Conservation (phyloP, 2,113 vertebrate species). For the Mobula hypostoma region DNA sequence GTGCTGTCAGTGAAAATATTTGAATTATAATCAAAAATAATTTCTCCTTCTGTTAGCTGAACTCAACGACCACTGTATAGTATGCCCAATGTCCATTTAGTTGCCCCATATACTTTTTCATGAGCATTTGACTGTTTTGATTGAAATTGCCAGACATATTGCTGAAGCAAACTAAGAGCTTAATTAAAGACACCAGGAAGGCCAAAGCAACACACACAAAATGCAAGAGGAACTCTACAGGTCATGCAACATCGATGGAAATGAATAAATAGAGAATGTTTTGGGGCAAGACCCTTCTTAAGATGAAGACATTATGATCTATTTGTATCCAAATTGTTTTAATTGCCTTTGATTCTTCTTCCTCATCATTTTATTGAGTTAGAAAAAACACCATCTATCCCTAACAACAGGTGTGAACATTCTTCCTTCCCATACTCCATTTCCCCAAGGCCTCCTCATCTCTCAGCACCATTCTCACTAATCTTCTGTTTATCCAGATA, state of each 20-base stretch:
- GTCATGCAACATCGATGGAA: too few relatives aligned
- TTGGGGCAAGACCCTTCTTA: too few relatives aligned
- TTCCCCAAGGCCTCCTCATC: background rate
- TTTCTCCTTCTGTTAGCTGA: background rate
- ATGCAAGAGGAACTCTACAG: too few relatives aligned
- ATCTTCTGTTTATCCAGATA: background rate
- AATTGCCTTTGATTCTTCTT: background rate
- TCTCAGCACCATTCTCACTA: background rate
- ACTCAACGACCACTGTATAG: background rate
- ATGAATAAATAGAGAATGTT: too few relatives aligned
- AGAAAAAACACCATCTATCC: background rate
- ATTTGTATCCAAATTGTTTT: background rate
- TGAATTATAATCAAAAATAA: background rate
- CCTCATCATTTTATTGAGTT: background rate
- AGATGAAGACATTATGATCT: background rate
- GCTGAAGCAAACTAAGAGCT: background rate
- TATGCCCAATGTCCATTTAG: background rate
- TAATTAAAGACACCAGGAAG: background rate
- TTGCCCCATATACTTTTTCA: background rate
- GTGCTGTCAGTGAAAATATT: background rate
- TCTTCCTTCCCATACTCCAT: background rate
- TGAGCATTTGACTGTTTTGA: background rate
- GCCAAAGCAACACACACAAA: too few relatives aligned
- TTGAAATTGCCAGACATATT: background rate
- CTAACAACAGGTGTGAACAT: background rate